Percentiles rank a stretch among this genome's conserved stretches.
These are phyloP conservation scores for Lucinisca nassula DNA, from an alignment of 2,888 invertebrate genomes.

Conservation along the genomic window DNA sequence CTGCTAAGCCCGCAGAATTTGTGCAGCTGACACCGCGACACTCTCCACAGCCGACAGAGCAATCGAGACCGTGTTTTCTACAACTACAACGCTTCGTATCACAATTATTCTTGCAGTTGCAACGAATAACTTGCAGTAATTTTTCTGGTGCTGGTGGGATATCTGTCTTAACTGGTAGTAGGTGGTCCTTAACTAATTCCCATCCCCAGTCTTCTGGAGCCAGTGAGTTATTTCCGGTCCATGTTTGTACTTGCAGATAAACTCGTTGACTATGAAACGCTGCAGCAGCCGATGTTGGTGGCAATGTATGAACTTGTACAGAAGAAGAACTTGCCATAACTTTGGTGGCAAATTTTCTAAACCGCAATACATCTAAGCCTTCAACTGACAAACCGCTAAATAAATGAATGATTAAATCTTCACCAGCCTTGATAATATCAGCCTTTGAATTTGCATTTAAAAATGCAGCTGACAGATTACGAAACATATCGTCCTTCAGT, in stretches of 20 bases:
- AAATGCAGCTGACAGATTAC: too few relatives aligned
- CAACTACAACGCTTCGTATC: slow-evolving; percentile 61
- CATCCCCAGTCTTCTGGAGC: slow-evolving; percentile 69
- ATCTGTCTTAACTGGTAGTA: slow-evolving; percentile 50
- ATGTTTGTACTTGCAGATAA: slow-evolving; percentile 68
- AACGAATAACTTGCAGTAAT: slow-evolving; percentile 60
- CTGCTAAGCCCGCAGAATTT: too few relatives aligned
- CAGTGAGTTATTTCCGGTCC: slow-evolving; percentile 46
- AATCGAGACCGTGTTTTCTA: slow-evolving; percentile 66
- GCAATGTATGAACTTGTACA: slow-evolving; percentile 66
- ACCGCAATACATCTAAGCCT: slow-evolving; percentile 50
- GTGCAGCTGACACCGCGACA: slow-evolving; percentile 56
- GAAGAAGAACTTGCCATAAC: slow-evolving; percentile 42
- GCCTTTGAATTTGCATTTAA: background rate
- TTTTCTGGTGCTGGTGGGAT: slow-evolving; percentile 59
- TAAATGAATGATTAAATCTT: too few relatives aligned
- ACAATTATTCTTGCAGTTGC: slow-evolving; percentile 67
- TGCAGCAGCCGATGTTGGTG: slow-evolving; percentile 72
- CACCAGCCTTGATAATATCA: too few relatives aligned
- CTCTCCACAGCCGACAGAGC: slow-evolving; percentile 55
- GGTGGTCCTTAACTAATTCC: background rate
- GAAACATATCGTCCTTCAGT: too few relatives aligned
- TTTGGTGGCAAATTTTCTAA: slow-evolving; percentile 52
- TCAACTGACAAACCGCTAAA: slow-evolving; percentile 32
- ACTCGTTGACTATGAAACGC: slow-evolving; percentile 64